Evolutionary conservation across 2,113 vertebrate genomes (phyloP).

Genomic region (Tapirus terrestris): DNA sequence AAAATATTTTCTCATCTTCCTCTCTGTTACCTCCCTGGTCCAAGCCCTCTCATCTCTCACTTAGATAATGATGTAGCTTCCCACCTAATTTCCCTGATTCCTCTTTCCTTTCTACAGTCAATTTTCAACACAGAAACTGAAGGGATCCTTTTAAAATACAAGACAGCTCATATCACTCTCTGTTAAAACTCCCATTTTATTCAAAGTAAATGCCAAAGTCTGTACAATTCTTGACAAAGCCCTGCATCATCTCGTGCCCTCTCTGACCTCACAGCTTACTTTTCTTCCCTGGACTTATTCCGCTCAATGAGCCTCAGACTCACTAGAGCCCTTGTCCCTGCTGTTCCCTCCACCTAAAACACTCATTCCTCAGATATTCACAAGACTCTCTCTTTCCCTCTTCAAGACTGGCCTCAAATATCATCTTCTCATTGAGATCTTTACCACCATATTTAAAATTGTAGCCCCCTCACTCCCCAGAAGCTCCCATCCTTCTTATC

Average conservation of each 20-base stretch:
- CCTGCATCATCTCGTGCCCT: background rate
- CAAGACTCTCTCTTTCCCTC: background rate
- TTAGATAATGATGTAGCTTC: background rate
- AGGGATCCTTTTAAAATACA: background rate
- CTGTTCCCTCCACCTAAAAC: background rate
- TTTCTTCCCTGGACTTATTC: background rate
- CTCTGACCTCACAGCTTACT: background rate
- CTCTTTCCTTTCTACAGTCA: background rate
- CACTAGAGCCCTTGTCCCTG: background rate
- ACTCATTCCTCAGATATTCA: background rate
- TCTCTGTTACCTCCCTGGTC: background rate
- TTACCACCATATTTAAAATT: background rate
- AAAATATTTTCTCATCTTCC: background rate
- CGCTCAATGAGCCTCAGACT: background rate
- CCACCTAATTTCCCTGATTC: background rate
- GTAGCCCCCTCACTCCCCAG: background rate
- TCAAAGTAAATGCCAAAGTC: background rate
- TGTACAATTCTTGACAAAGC: background rate
- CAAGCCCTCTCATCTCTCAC: background rate
- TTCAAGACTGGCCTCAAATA: background rate
- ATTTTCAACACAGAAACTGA: background rate
- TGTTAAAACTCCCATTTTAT: background rate
- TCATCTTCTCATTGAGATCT: background rate
- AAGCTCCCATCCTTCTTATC: background rate
- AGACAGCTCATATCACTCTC: background rate